phyloP scores from a whole-genome alignment of 2,113 vertebrate species.

The Aldabrachelys gigantea region DNA sequence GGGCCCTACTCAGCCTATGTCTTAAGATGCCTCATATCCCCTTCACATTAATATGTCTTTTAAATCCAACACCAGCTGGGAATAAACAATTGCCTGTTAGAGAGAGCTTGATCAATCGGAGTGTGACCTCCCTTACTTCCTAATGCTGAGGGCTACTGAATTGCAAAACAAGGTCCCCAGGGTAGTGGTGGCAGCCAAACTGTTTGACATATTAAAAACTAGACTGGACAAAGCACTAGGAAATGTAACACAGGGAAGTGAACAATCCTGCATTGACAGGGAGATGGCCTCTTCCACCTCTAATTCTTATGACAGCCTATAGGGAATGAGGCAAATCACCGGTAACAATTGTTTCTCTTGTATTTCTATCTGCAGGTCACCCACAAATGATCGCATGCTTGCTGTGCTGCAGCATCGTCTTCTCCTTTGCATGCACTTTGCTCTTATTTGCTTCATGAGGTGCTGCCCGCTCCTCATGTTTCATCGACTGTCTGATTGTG shows the following conservation, averaged over 20 bases:
- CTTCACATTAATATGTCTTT: background rate
- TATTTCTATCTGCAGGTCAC: background rate
- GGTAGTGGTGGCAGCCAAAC: background rate
- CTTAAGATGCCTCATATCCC: background rate
- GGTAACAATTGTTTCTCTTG: background rate
- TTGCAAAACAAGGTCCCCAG: background rate
- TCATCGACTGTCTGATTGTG: background rate
- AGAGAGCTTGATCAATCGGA: background rate
- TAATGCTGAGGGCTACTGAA: background rate
- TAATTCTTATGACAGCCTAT: background rate
- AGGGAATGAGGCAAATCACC: background rate
- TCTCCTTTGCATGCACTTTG: background rate
- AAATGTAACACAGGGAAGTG: background rate
- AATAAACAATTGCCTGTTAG: background rate
- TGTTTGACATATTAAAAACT: background rate
- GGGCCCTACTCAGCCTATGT: background rate
- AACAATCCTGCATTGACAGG: background rate
- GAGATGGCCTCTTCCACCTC: background rate
- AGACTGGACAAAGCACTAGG: background rate
- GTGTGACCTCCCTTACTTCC: background rate
- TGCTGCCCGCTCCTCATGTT: background rate
- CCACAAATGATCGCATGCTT: background rate
- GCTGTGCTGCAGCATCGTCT: background rate
- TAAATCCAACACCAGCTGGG: background rate
- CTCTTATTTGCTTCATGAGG: background rate